phyloP scores from a whole-genome alignment of 1,140 invertebrate species.

The Neodiprion pinetum region DNA sequence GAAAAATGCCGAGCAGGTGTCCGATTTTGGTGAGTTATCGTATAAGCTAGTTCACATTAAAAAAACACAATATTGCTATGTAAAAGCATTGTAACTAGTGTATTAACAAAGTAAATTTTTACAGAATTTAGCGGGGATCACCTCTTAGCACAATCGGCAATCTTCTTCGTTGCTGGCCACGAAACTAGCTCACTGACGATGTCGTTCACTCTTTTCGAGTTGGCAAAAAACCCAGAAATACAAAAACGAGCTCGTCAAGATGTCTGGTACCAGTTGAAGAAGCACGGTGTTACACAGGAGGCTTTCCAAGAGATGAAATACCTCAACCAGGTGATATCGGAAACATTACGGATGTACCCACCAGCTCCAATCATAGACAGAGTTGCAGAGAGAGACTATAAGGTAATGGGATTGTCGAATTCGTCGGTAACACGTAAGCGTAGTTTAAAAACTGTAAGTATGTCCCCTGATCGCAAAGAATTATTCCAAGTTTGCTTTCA shows the following conservation, averaged over 20 bases:
- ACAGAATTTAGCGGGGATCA: conserved; percentile 36
- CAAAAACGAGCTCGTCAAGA: conserved; percentile 63
- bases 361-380: conserved; percentile 66
- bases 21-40: conserved; percentile 46
- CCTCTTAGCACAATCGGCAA: conserved; percentile 41
- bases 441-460: too few relatives aligned
- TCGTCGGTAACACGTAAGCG: too few relatives aligned
- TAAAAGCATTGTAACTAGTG: neutral
- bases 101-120: conserved; percentile 21
- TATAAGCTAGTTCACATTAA: neutral
- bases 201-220: conserved; percentile 46
- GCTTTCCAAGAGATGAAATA: conserved; percentile 40
- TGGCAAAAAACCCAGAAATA: conserved; percentile 48
- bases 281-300: conserved; percentile 35
- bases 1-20: conserved; percentile 48
- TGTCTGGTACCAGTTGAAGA: conserved; percentile 57
- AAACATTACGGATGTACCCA: conserved; percentile 64
- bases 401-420: conserved; percentile 26
- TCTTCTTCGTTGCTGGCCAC: conserved; percentile 62
- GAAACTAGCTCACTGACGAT: conserved; percentile 63
- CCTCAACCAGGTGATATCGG: conserved; percentile 39
- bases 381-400: conserved; percentile 50
- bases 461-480: neutral
- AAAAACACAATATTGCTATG: neutral
- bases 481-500: conserved; percentile 14